Conservation (phyloP, 2,888 invertebrate species). For the Colostygia pectinataria region DNA sequence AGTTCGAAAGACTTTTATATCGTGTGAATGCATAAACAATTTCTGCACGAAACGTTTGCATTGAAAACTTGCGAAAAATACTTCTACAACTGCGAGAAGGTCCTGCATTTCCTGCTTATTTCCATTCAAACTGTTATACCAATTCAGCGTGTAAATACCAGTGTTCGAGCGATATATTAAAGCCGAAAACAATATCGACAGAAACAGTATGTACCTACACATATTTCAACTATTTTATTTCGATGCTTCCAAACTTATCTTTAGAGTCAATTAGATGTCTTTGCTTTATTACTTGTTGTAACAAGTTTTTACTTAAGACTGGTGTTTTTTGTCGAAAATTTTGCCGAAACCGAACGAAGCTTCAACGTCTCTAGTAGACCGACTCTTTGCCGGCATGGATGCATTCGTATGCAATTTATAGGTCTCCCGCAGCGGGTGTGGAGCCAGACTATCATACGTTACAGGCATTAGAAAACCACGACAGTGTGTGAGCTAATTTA, state of each 20-base stretch:
- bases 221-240: too few species aligned
- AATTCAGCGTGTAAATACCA: slow-evolving; percentile 23
- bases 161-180: neutral
- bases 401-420: slow-evolving; percentile 64
- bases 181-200: neutral
- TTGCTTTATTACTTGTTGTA: too few species aligned
- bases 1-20: slow-evolving; percentile 18
- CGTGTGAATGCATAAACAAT: slow-evolving; percentile 30
- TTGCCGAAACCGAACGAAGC: slow-evolving; percentile 4
- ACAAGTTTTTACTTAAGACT: too few species aligned
- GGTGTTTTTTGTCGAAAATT: neutral
- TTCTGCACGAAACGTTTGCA: slow-evolving; percentile 25
- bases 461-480: slow-evolving; percentile 51
- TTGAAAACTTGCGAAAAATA: slow-evolving; percentile 29
- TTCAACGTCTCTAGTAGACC: neutral
- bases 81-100: slow-evolving; percentile 14
- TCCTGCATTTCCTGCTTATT: slow-evolving; percentile 42
- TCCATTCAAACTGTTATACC: slow-evolving; percentile 40
- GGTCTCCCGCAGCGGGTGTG: slow-evolving; percentile 65
- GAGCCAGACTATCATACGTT: slow-evolving; percentile 42
- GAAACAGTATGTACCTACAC: too few species aligned
- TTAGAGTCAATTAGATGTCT: too few species aligned
- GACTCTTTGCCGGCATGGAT: slow-evolving; percentile 25
- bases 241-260: too few species aligned
- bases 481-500: slow-evolving; percentile 38